These are phyloP conservation scores for Rapana venosa DNA, from an alignment of 2,888 invertebrate genomes.

Conservation along the genomic window DNA sequence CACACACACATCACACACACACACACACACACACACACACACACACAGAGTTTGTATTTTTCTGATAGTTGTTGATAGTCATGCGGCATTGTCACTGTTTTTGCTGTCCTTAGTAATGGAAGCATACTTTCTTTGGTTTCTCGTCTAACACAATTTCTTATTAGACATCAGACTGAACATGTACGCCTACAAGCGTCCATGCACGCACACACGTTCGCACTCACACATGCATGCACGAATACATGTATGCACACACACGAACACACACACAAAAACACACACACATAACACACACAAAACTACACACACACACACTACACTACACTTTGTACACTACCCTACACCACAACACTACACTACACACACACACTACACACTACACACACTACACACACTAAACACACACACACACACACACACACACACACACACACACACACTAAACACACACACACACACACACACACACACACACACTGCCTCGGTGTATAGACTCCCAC, in stretches of 20 bases:
- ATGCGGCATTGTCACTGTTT: too few relatives aligned
- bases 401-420: constrained; percentile 1
- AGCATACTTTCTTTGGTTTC: too few relatives aligned
- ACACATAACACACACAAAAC: background rate
- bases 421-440: background rate
- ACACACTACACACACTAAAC: constrained; percentile 8
- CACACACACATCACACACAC: too few relatives aligned
- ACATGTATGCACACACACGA: constrained; percentile 11
- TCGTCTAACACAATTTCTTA: too few relatives aligned
- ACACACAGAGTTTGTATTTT: too few relatives aligned
- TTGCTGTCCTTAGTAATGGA: too few relatives aligned
- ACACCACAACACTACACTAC: too few relatives aligned
- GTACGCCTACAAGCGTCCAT: background rate
- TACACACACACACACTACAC: background rate
- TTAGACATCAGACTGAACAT: too few relatives aligned
- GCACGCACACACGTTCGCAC: background rate
- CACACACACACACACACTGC: background rate
- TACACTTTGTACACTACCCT: too few relatives aligned
- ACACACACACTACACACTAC: constrained; percentile 19
- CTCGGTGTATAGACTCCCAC: too few relatives aligned
- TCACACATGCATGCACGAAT: constrained; percentile 2
- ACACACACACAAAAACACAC: background rate
- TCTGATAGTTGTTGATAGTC: too few relatives aligned
- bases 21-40: too few relatives aligned
- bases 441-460: background rate